Conservation (phyloP, 2,888 invertebrate genomes). For the Euproctis similis region DNA sequence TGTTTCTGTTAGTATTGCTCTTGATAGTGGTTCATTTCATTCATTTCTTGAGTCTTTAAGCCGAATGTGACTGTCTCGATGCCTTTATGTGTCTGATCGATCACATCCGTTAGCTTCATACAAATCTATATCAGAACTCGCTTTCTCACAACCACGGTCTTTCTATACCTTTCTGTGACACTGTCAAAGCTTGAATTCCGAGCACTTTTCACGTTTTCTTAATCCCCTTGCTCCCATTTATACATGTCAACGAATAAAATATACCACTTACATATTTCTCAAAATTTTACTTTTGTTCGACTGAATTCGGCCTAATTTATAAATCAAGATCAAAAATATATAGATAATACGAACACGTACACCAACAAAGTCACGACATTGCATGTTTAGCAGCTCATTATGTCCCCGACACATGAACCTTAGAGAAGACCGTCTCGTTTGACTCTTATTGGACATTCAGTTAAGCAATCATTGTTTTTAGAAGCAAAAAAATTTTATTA, state of each 20-base stretch:
- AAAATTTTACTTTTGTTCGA: slow-evolving; percentile 31
- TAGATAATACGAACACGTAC: slow-evolving; percentile 48
- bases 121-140: slow-evolving; percentile 51
- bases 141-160: slow-evolving; percentile 63
- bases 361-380: slow-evolving; percentile 67
- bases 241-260: slow-evolving; percentile 45
- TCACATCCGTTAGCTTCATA: slow-evolving; percentile 58
- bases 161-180: slow-evolving; percentile 55
- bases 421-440: slow-evolving; percentile 67
- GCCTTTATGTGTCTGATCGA: slow-evolving; percentile 49
- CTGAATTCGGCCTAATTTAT: slow-evolving; percentile 49
- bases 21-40: slow-evolving; percentile 71
- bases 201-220: slow-evolving; percentile 53
- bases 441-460: slow-evolving; percentile 54
- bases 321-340: slow-evolving; percentile 25
- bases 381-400: slow-evolving; percentile 73
- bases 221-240: slow-evolving; percentile 36
- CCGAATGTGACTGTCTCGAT: slow-evolving; percentile 66
- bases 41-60: slow-evolving; percentile 61
- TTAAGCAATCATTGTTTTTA: slow-evolving; percentile 56
- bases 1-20: slow-evolving; percentile 72
- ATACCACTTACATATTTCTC: slow-evolving; percentile 11
- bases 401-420: slow-evolving; percentile 67
- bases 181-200: slow-evolving; percentile 60
- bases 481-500: slow-evolving; percentile 49